Evolutionary conservation across 2,797 vertebrate species (phyloP).

Genomic region (Brotula barbata): DNA sequence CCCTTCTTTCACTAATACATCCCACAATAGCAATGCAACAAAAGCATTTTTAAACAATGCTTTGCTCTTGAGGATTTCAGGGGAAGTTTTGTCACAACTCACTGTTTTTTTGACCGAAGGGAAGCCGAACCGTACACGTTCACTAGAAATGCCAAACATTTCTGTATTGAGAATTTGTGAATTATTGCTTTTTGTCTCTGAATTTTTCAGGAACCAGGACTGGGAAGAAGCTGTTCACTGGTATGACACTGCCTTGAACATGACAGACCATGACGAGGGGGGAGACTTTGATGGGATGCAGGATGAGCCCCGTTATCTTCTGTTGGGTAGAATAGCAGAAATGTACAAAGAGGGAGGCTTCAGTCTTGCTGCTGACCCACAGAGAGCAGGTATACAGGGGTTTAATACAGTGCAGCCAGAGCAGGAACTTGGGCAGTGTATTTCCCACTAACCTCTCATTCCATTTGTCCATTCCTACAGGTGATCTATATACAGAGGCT

Average conservation of each 20-base stretch:
- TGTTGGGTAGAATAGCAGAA: constrained; percentile 90
- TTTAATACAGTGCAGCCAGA: neutral
- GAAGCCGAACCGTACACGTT: neutral
- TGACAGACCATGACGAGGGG: constrained; percentile 91
- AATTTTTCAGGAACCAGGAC: constrained; percentile 78
- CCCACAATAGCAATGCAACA: too few relatives aligned
- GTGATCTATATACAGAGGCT: constrained; percentile 93
- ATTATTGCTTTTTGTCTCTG: neutral
- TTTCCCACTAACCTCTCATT: neutral
- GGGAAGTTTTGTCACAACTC: too few relatives aligned
- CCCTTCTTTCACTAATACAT: too few relatives aligned
- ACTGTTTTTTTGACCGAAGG: neutral
- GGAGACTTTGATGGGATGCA: constrained; percentile 94
- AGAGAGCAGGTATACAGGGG: constrained; percentile 83
- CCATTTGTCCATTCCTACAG: constrained; percentile 62
- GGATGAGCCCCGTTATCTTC: constrained; percentile 87
- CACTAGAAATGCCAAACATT: neutral
- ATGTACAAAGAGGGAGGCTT: constrained; percentile 86
- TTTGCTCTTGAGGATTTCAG: constrained; percentile 32
- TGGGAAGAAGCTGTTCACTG: constrained; percentile 89
- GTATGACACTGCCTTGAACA: constrained; percentile 87
- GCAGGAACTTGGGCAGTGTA: too few relatives aligned
- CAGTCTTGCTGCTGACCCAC: constrained; percentile 81
- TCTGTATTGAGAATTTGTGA: neutral
- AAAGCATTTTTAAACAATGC: neutral